These are phyloP conservation scores for Plagodis dolabraria DNA, from an alignment of 2,888 invertebrate species.

Conservation along the genomic window DNA sequence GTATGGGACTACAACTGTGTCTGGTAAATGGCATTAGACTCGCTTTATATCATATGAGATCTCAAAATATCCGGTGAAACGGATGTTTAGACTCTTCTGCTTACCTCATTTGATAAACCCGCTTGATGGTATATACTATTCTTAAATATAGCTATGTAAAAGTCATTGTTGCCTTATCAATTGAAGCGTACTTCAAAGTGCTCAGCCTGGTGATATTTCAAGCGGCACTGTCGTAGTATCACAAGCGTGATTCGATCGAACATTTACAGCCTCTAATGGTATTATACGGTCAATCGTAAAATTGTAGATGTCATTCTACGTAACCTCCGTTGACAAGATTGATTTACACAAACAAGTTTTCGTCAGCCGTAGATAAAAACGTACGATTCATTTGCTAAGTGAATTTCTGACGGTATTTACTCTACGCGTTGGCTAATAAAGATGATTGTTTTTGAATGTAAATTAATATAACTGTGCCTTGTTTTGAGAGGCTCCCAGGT, in stretches of 20 bases:
- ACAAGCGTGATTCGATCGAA: slow-evolving; percentile 54
- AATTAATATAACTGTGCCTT: slow-evolving; percentile 33
- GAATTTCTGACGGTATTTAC: slow-evolving; percentile 15
- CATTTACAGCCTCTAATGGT: slow-evolving; percentile 69
- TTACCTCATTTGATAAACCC: too few species aligned
- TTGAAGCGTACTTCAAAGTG: slow-evolving; percentile 42
- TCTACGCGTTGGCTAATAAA: slow-evolving; percentile 18
- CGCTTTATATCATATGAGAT: too few species aligned
- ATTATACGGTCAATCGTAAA: slow-evolving; percentile 66
- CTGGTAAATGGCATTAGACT: too few species aligned
- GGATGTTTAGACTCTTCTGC: too few species aligned
- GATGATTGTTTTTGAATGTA: slow-evolving; percentile 30
- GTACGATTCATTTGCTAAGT: slow-evolving; percentile 14
- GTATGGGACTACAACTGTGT: too few species aligned
- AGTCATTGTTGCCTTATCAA: slow-evolving; percentile 47
- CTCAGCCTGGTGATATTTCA: slow-evolving; percentile 47
- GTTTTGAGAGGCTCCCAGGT: slow-evolving; percentile 29
- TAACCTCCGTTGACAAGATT: slow-evolving; percentile 46
- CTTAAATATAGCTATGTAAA: slow-evolving; percentile 44
- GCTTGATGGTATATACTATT: too few species aligned
- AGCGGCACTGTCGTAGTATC: slow-evolving; percentile 56
- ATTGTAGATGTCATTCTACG: slow-evolving; percentile 54
- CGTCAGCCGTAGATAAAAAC: slow-evolving; percentile 15
- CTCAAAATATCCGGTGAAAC: too few species aligned
- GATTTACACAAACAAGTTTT: slow-evolving; percentile 44